phyloP scores from a whole-genome alignment of 2,888 invertebrate genomes.

The Himalopsyche kuldschensis region DNA sequence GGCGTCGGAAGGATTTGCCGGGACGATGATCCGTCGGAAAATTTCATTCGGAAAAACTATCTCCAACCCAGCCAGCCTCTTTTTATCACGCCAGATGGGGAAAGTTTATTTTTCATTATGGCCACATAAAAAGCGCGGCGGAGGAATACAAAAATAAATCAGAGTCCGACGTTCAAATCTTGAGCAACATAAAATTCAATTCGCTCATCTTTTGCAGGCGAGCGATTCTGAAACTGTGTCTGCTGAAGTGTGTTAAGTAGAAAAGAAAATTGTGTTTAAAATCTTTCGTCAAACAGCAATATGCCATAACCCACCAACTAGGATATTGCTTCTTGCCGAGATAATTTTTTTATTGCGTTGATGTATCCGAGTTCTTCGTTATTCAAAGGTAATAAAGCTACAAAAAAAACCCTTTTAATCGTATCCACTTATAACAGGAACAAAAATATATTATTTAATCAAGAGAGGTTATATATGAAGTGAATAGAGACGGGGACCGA shows the following conservation, averaged over 20 bases:
- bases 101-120: slow-evolving; percentile 25
- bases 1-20: background rate
- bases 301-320: too few species aligned
- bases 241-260: background rate
- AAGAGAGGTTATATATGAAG: too few species aligned
- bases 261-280: too few species aligned
- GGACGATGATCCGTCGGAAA: background rate
- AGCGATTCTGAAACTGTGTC: background rate
- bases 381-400: too few species aligned
- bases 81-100: background rate
- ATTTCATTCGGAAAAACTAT: background rate
- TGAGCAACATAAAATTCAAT: slow-evolving; percentile 25
- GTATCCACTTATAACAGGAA: too few species aligned
- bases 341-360: too few species aligned
- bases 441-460: too few species aligned
- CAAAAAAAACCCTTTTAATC: too few species aligned
- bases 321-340: too few species aligned
- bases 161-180: slow-evolving; percentile 20
- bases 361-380: too few species aligned
- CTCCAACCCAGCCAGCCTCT: background rate
- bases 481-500: too few species aligned
- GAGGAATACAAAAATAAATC: slow-evolving; percentile 23
- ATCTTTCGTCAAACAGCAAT: too few species aligned
- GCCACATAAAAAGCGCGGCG: background rate
- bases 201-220: background rate